phyloP scores from a whole-genome alignment of 2,797 vertebrate genomes.

The Onychomys arenicola region DNA sequence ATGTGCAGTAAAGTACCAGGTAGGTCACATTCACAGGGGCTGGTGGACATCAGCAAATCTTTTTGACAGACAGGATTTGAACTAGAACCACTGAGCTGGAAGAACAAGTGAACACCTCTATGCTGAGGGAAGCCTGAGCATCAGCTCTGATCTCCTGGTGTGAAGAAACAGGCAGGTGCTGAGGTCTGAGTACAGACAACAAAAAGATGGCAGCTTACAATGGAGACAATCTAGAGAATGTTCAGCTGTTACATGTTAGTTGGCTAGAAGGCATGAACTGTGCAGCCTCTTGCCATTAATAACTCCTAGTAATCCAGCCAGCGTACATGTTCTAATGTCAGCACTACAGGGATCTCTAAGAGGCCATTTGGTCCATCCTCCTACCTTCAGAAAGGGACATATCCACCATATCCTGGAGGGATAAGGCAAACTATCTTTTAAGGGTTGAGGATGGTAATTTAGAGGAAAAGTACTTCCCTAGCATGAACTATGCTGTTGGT shows the following conservation, averaged over 20 bases:
- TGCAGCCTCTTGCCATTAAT: neutral
- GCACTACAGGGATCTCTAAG: neutral
- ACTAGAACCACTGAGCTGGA: neutral
- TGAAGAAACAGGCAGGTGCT: neutral
- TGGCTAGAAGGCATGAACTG: neutral
- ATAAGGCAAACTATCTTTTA: neutral
- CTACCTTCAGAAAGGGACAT: neutral
- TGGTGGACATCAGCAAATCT: neutral
- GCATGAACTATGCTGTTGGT: neutral
- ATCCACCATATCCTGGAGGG: neutral
- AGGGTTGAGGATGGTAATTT: neutral
- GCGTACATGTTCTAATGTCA: neutral
- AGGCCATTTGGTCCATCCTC: neutral
- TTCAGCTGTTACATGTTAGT: neutral
- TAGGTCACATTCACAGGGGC: too few species aligned
- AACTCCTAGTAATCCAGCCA: neutral
- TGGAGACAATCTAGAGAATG: neutral
- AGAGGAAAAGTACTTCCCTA: neutral
- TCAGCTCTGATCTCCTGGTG: neutral
- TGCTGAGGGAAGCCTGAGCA: neutral
- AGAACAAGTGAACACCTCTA: neutral
- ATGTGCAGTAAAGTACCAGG: neutral
- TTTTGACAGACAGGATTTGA: neutral
- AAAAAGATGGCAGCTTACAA: neutral
- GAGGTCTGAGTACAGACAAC: neutral